A percentile compares a stretch with the other conserved stretches of the same genome.
Evolutionary conservation across 2,888 invertebrate genomes (phyloP).

Genomic region (Sicus ferrugineus): DNA sequence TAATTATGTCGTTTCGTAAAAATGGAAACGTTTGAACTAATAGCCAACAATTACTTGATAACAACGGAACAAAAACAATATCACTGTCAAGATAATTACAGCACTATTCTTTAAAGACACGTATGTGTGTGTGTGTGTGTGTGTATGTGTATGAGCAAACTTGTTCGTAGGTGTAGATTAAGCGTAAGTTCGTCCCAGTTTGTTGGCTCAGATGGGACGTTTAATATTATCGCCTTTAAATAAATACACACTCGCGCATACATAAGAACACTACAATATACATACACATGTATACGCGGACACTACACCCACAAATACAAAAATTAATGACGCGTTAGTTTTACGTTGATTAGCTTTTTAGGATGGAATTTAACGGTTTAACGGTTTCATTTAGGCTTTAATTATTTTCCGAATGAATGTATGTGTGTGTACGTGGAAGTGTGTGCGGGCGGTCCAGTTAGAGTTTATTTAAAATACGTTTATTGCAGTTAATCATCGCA

Average conservation of each 20-base stretch:
- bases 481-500: no score
- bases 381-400: no score
- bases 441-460: no score
- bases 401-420: no score
- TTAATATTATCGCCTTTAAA: background rate
- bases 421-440: no score
- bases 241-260: background rate
- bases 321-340: no score
- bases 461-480: no score
- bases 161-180: no score
- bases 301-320: conserved; percentile 40
- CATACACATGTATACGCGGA: conserved; percentile 8
- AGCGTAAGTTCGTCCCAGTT: background rate
- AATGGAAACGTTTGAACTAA: conserved; percentile 59
- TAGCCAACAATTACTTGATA: conserved; percentile 57
- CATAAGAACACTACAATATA: no score
- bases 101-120: background rate
- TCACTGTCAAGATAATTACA: background rate
- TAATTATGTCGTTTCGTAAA: conserved; percentile 36
- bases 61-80: conserved; percentile 44
- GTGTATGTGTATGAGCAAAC: background rate
- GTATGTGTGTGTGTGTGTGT: background rate
- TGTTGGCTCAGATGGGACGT: background rate
- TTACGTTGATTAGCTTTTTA: no score
- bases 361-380: no score